phyloP scores from a whole-genome alignment of 1,140 invertebrate species.

The Hyles vespertilio region DNA sequence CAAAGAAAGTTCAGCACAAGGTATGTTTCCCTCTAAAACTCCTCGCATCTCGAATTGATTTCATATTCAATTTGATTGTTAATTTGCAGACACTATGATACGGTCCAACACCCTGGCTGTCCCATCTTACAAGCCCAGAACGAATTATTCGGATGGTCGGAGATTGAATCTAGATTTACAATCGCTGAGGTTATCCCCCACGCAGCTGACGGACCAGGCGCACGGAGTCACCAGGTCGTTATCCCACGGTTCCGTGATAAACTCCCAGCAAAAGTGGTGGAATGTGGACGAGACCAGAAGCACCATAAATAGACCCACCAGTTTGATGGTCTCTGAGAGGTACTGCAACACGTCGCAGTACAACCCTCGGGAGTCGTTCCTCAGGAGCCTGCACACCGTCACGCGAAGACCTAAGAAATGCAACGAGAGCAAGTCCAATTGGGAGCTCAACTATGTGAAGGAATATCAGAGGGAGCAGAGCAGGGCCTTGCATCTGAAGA shows the following conservation, averaged over 20 bases:
- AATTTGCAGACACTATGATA: slow-evolving; percentile 68
- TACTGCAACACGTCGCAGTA: slow-evolving; percentile 45
- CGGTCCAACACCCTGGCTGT: slow-evolving; percentile 78
- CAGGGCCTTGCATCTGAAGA: slow-evolving; percentile 59
- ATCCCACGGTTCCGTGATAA: slow-evolving; percentile 70
- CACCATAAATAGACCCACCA: slow-evolving; percentile 60
- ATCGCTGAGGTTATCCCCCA: slow-evolving; percentile 58
- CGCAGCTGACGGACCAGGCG: slow-evolving; percentile 55
- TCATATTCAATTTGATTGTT: neutral
- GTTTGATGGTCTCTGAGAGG: slow-evolving; percentile 65
- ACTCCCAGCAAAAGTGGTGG: slow-evolving; percentile 64
- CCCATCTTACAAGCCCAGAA: slow-evolving; percentile 63
- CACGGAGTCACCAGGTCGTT: slow-evolving; percentile 69
- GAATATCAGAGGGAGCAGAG: slow-evolving; percentile 68
- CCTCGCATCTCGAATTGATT: too few relatives aligned
- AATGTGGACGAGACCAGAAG: slow-evolving; percentile 53
- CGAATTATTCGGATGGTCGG: slow-evolving; percentile 51
- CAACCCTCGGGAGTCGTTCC: slow-evolving; percentile 58
- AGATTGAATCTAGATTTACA: slow-evolving; percentile 59
- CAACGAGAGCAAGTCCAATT: slow-evolving; percentile 65
- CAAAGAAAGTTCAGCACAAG: slow-evolving; percentile 64
- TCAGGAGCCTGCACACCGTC: slow-evolving; percentile 66
- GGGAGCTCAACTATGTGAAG: slow-evolving; percentile 69
- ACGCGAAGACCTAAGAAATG: slow-evolving; percentile 60
- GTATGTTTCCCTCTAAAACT: slow-evolving; percentile 17